A percentile compares a stretch with the other conserved stretches of the same genome.
phyloP scores from a whole-genome alignment of 2,113 vertebrate species.

The Cairina moschata region DNA sequence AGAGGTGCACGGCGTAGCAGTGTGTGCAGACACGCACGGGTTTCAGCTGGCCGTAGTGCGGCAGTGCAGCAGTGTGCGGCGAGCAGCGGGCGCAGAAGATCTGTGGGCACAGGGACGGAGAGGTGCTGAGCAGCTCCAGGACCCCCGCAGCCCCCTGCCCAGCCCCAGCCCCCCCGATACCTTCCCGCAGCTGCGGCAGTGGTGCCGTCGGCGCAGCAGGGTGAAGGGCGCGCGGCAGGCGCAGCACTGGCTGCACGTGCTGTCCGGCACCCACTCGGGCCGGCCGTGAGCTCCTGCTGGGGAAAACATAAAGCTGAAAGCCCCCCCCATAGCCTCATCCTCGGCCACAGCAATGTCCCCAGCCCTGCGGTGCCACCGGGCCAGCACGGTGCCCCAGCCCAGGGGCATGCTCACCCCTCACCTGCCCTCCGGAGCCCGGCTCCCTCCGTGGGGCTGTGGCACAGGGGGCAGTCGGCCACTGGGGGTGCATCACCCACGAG shows the following conservation, averaged over 20 bases:
- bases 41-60: constrained; percentile 47
- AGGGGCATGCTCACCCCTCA: background rate
- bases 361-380: background rate
- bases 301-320: background rate
- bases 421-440: background rate
- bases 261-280: constrained; percentile 74
- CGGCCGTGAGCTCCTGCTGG: background rate
- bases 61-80: constrained; percentile 17
- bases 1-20: constrained; percentile 69
- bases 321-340: background rate
- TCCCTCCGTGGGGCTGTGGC: background rate
- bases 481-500: background rate
- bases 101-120: constrained; percentile 2
- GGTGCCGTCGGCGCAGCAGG: constrained; percentile 74
- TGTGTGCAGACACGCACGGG: constrained; percentile 75
- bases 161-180: background rate
- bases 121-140: fast-evolving
- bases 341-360: fast-evolving
- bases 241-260: constrained; percentile 48
- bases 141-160: fast-evolving
- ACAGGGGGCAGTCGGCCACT: constrained; percentile 11
- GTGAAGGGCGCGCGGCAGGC: constrained; percentile 71
- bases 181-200: constrained; percentile 80
- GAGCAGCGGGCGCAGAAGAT: constrained; percentile 81
- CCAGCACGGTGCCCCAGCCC: background rate